Evolutionary conservation across 2,113 vertebrate genomes (phyloP).

Genomic region (Entosphenus tridentatus): DNA sequence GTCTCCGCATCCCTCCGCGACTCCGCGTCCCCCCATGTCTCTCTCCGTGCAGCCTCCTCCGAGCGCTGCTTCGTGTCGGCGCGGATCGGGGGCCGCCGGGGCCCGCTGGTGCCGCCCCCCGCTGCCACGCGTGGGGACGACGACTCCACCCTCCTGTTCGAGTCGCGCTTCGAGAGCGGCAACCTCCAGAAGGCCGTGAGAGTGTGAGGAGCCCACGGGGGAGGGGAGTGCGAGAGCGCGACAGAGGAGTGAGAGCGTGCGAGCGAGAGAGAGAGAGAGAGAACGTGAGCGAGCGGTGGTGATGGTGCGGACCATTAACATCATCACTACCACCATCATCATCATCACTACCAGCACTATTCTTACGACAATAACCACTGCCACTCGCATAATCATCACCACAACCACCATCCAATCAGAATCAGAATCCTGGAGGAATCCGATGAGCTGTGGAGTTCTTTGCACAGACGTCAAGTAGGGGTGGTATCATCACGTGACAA

Average conservation of each 20-base stretch:
- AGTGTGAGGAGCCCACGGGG: slow-evolving; percentile 32
- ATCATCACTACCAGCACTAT: no score
- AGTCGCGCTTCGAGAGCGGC: slow-evolving; percentile 74
- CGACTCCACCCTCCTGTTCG: slow-evolving; percentile 38
- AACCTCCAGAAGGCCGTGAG: slow-evolving; percentile 50
- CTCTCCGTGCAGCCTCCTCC: slow-evolving; percentile 17
- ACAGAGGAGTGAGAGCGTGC: neutral
- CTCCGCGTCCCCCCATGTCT: neutral
- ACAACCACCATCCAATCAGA: no score
- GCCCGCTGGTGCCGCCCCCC: slow-evolving; percentile 15
- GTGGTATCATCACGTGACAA: no score
- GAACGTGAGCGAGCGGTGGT: slow-evolving; percentile 6
- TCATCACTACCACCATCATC: neutral
- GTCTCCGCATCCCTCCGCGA: neutral
- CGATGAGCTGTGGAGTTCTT: no score
- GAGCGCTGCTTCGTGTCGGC: slow-evolving; percentile 34
- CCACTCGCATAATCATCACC: no score
- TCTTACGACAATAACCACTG: neutral
- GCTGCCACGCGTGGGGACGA: slow-evolving; percentile 17
- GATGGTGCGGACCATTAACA: neutral
- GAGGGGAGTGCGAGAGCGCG: neutral
- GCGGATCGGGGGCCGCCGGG: slow-evolving; percentile 29
- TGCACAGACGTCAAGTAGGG: no score
- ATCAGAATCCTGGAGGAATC: no score
- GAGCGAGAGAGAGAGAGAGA: slow-evolving; percentile 10